Percentiles rank a stretch among this genome's conserved stretches.
Evolutionary conservation across 64 coral and sea anemone species (phyloP).

Genomic region (Trachythela sp.): DNA sequence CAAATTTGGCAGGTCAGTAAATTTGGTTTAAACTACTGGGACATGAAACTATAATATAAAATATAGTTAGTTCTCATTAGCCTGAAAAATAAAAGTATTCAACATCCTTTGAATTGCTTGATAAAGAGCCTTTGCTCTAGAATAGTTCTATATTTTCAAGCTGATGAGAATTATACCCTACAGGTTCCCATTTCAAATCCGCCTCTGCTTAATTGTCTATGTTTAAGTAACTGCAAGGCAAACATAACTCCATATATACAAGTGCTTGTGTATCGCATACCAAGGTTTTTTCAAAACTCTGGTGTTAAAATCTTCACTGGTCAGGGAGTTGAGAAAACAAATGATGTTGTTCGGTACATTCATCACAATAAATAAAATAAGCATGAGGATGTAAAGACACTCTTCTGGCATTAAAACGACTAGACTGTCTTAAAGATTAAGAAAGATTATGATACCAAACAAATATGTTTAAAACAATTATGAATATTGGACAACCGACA

Average conservation of each 20-base stretch:
- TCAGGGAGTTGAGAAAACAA: conserved; percentile 49
- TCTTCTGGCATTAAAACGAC: too few relatives aligned
- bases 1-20: too few relatives aligned
- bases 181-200: too few relatives aligned
- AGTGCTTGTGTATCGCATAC: conserved; percentile 24
- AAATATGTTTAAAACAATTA: background rate
- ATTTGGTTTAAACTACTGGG: background rate
- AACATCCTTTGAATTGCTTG: too few relatives aligned
- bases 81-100: too few relatives aligned
- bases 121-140: too few relatives aligned
- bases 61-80: background rate
- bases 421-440: background rate
- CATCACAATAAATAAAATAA: too few relatives aligned
- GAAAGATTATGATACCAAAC: conserved; percentile 1
- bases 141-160: too few relatives aligned
- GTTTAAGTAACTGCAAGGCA: conserved; percentile 23
- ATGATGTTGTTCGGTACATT: too few relatives aligned
- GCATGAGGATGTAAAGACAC: too few relatives aligned
- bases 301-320: conserved; percentile 38
- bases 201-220: too few relatives aligned
- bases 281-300: conserved; percentile 23
- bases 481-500: background rate
- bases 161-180: too few relatives aligned
- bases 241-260: conserved; percentile 36
- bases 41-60: conserved; percentile 6